Evolutionary conservation across 1,140 invertebrate species (phyloP).

Genomic region (Parapsyche elsis): DNA sequence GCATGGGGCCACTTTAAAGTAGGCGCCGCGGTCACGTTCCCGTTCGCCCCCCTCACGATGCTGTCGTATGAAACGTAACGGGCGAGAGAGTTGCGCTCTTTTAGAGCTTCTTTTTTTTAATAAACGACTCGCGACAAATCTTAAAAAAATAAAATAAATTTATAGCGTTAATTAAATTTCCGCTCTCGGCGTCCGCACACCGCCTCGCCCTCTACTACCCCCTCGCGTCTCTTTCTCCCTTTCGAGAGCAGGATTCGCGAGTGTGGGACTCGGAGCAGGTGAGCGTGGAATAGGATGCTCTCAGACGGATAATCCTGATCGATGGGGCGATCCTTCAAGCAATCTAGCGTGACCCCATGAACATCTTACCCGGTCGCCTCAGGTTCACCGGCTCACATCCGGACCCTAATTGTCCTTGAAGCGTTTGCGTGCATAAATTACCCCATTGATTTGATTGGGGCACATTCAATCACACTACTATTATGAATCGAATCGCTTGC

Average conservation of each 20-base stretch:
- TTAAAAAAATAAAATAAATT: constrained; percentile 23
- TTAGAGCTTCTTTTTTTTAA: no score
- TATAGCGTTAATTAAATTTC: constrained; percentile 31
- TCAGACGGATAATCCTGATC: constrained; percentile 39
- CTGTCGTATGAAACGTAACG: no score
- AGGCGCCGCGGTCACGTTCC: no score
- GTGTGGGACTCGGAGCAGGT: constrained; percentile 9
- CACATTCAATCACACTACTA: no score
- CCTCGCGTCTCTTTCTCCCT: no score
- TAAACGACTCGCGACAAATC: constrained; percentile 10
- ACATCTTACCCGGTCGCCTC: constrained; percentile 21
- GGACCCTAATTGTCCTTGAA: background rate
- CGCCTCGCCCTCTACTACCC: no score
- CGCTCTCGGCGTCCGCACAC: background rate
- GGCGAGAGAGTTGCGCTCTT: no score
- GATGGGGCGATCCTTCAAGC: constrained; percentile 35
- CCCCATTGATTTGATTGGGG: no score
- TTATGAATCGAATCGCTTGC: no score
- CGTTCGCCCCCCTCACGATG: no score
- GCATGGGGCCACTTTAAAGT: no score
- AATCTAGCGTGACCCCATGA: constrained; percentile 23
- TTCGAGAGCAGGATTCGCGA: background rate
- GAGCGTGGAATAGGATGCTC: constrained; percentile 20
- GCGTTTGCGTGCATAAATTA: background rate
- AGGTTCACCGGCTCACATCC: background rate